These are phyloP conservation scores for Propsilocerus akamusi DNA, from an alignment of 1,140 invertebrate genomes.

Conservation along the genomic window DNA sequence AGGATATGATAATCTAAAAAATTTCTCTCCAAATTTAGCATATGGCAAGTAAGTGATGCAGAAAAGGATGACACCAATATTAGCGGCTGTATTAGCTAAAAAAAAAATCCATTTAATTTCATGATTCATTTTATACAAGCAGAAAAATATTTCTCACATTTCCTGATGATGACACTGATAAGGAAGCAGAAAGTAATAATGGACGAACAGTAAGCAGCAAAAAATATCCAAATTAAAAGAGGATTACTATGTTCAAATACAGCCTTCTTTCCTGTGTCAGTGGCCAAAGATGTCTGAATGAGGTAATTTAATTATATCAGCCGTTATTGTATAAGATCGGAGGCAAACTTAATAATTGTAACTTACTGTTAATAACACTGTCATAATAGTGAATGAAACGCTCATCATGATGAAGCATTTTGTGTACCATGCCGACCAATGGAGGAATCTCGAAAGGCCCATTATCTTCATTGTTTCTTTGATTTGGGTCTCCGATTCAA, in stretches of 20 bases:
- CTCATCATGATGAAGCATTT: slow-evolving; percentile 53
- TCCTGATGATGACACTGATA: slow-evolving; percentile 40
- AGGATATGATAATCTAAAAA: not conserved
- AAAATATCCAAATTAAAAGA: slow-evolving; percentile 27
- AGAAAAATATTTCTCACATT: too few species aligned
- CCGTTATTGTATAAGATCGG: too few species aligned
- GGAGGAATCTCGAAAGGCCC: slow-evolving; percentile 63
- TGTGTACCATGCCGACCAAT: slow-evolving; percentile 70
- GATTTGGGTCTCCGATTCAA: slow-evolving; percentile 41
- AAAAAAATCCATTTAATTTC: too few species aligned
- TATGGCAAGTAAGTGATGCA: not conserved
- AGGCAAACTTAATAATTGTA: slow-evolving; percentile 8
- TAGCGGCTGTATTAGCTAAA: slow-evolving; percentile 29
- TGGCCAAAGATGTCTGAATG: too few species aligned
- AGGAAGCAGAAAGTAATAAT: slow-evolving; percentile 40
- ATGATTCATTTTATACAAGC: too few species aligned
- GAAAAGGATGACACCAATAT: not conserved
- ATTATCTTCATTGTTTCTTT: slow-evolving; percentile 80
- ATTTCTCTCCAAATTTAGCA: not conserved
- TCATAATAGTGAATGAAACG: slow-evolving; percentile 35
- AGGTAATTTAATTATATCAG: too few species aligned
- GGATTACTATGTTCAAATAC: slow-evolving; percentile 20
- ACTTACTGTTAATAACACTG: slow-evolving; percentile 33
- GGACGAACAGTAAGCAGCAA: slow-evolving; percentile 28
- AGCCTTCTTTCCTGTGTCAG: slow-evolving; percentile 12